Conservation (phyloP, 2,797 vertebrate species). For the Mormyrops boulengeri region DNA sequence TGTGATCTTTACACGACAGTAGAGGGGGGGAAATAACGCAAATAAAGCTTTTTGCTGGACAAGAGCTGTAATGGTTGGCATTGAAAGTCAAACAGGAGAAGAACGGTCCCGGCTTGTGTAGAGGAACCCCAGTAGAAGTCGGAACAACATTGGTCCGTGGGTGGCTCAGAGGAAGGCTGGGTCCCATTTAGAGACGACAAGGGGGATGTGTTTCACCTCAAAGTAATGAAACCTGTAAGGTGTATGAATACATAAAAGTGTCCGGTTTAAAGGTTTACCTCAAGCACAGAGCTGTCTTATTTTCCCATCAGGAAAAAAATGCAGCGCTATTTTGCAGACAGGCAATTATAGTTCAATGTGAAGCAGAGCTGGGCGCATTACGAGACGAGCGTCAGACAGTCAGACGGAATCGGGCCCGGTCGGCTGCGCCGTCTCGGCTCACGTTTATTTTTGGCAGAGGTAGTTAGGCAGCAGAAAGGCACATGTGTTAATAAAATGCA, state of each 20-base stretch:
- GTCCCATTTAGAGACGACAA: background rate
- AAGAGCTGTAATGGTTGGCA: background rate
- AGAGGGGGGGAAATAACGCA: background rate
- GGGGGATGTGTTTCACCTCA: background rate
- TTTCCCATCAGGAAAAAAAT: constrained; percentile 28
- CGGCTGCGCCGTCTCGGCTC: background rate
- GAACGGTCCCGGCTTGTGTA: background rate
- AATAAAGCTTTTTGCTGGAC: background rate
- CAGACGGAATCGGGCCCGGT: background rate
- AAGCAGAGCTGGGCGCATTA: background rate
- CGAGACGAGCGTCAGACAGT: background rate
- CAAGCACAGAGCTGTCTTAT: constrained; percentile 23
- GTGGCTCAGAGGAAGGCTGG: background rate
- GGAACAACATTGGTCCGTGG: background rate
- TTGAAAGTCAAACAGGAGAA: background rate
- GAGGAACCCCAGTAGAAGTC: background rate
- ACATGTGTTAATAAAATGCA: background rate
- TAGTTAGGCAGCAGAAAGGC: background rate
- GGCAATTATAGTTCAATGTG: background rate
- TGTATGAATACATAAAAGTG: constrained; percentile 23
- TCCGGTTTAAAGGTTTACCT: constrained; percentile 23
- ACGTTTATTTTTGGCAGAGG: background rate
- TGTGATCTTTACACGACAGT: background rate
- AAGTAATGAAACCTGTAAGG: constrained; percentile 15
- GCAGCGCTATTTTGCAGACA: constrained; percentile 24